These are phyloP conservation scores for Stratiomys singularior DNA, from an alignment of 2,888 invertebrate genomes.

Conservation along the genomic window DNA sequence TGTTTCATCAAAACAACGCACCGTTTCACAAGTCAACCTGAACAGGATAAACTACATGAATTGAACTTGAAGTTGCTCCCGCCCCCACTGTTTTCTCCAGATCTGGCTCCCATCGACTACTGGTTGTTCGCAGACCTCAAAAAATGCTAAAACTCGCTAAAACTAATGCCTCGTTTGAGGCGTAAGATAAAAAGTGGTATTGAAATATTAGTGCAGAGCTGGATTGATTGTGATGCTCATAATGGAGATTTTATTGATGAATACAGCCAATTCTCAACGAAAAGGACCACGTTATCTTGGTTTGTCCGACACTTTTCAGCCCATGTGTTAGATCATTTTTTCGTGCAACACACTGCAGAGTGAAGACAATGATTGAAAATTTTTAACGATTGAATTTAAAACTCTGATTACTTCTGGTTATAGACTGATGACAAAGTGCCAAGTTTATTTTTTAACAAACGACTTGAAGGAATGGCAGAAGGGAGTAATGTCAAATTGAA, in stretches of 20 bases:
- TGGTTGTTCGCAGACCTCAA: slow-evolving; percentile 8
- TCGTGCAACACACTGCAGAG: too few species aligned
- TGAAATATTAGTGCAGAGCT: slow-evolving; percentile 6
- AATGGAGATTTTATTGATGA: slow-evolving; percentile 15
- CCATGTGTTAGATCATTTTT: too few species aligned
- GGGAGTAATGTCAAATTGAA: too few species aligned
- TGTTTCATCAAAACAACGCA: too few species aligned
- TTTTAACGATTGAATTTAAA: too few species aligned
- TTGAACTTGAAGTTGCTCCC: slow-evolving; percentile 3
- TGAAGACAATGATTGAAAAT: too few species aligned
- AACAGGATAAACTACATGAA: neutral
- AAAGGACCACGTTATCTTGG: neutral
- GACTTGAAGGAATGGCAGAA: too few species aligned
- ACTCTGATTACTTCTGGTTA: too few species aligned
- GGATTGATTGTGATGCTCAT: neutral
- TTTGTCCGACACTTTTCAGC: neutral
- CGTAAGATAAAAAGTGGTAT: neutral
- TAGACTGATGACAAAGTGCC: too few species aligned
- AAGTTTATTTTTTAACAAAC: too few species aligned
- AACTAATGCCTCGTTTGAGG: neutral
- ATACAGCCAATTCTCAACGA: neutral
- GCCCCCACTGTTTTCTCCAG: neutral
- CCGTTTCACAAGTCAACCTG: slow-evolving; percentile 2
- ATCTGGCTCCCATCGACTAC: neutral
- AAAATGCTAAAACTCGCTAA: neutral